Conservation (phyloP, 2,888 invertebrate genomes). For the Empis stercorea region DNA sequence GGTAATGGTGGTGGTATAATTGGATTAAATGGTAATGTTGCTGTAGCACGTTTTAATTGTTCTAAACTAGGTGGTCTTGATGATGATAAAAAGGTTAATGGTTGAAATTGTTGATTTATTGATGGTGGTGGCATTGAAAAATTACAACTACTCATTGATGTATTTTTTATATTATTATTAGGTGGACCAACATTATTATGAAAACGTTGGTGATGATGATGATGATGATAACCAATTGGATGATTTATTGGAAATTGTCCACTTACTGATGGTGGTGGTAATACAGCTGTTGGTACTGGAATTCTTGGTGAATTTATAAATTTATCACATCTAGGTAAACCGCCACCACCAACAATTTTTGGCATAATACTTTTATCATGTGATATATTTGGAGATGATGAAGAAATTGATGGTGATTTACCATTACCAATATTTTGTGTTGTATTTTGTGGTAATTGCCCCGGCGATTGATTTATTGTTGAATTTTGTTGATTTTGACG, state of each 20-base stretch:
- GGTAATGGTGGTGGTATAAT: not conserved
- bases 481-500: not conserved
- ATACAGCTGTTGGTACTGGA: too few species aligned
- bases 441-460: not conserved
- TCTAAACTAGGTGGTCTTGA: not conserved
- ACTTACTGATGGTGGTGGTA: not conserved
- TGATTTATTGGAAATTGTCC: not conserved
- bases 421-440: slow-evolving; percentile 2
- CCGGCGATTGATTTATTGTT: not conserved
- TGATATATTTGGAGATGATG: too few species aligned
- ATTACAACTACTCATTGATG: not conserved
- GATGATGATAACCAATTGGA: too few species aligned
- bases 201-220: too few species aligned
- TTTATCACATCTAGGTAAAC: not conserved
- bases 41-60: not conserved
- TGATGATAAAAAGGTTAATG: not conserved
- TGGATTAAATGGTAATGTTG: not conserved
- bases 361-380: too few species aligned
- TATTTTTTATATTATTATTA: too few species aligned
- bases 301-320: not conserved
- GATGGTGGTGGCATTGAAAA: slow-evolving; percentile 1
- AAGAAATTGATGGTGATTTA: not conserved
- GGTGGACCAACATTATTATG: not conserved
- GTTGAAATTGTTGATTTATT: not conserved
- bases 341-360: too few species aligned